Percentiles rank a stretch among this genome's conserved stretches.
phyloP scores from a whole-genome alignment of 2,113 vertebrate genomes.

The Amblyornis subalaris region DNA sequence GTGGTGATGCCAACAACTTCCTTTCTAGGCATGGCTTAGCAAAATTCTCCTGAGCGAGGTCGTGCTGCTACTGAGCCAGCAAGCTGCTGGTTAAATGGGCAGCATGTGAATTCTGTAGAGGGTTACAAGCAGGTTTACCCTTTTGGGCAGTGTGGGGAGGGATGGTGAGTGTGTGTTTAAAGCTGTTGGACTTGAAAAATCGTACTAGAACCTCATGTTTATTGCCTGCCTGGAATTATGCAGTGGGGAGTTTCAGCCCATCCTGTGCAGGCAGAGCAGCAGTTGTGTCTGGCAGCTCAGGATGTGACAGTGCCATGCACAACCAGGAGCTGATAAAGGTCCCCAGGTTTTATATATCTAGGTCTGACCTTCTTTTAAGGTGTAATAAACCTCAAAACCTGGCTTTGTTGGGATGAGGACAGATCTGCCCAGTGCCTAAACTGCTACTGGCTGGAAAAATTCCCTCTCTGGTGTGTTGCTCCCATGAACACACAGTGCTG shows the following conservation, averaged over 20 bases:
- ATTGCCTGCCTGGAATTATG: not conserved
- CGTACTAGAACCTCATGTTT: fast-evolving
- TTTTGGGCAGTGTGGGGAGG: not conserved
- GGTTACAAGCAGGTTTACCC: not conserved
- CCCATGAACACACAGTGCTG: not conserved
- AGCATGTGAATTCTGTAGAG: not conserved
- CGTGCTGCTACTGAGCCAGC: not conserved
- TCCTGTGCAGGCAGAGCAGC: not conserved
- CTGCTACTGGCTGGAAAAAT: not conserved
- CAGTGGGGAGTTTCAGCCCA: not conserved
- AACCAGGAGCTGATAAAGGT: not conserved
- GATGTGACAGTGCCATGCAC: not conserved
- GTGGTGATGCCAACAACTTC: not conserved
- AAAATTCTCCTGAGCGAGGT: not conserved
- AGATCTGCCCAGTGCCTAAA: not conserved
- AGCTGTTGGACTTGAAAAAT: not conserved
- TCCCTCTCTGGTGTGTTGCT: not conserved
- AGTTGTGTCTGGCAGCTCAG: not conserved
- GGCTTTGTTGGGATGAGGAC: not conserved
- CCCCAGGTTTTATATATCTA: not conserved
- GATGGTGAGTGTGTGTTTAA: not conserved
- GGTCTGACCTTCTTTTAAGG: not conserved
- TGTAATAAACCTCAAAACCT: not conserved
- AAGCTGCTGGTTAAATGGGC: not conserved
- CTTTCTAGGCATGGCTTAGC: not conserved